Evolutionary conservation across 2,888 invertebrate genomes (phyloP), one percentile per base, ranked within the genome.

Genomic region (Linnaemya tessellans): DNA sequence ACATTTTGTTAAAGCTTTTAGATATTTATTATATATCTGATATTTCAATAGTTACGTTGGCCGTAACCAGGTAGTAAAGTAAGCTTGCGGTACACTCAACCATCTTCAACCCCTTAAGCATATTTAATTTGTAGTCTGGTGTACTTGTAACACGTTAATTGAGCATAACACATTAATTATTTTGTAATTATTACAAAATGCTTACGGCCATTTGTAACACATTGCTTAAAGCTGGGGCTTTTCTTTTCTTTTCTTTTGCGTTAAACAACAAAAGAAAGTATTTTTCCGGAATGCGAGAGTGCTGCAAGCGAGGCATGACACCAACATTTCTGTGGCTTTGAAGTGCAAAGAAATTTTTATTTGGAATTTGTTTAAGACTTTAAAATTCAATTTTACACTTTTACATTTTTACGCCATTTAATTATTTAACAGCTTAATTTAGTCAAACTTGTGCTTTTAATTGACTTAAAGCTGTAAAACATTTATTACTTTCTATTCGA

Each of bases 121-220:
- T 38, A 54, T 38, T 54, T 51, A 35, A 38, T 38, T 35, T 20
- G 20, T 49, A 62, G 20, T 41, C 51, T 25, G 41, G 13, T 15
- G 82, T 73, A 4, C 13, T 64, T 54, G 9, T n/a, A 71, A 68
- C 22, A 43, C 18, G 56, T 73, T 49, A 65, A 67, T 79, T 78
- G 58, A 43, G 22, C 75, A 46, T 25, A 80, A 60, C 77, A 77
- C 62, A 56, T 77, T 62, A 77, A 80, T 84, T 84, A 71, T 80
- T 71, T 60, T 49, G 67, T 60, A 60, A 77, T 71, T 70, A 70
- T 84, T 84, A 84, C 60, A 79, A 84, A 84, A 80, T 70, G 64
- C 74, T 75, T 64, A 38, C 5, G 49, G 62, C 60, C 74, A 74
- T 81, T 74, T 68, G 67, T 68, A 67, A 74, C 58, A 65, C 79